A percentile compares a stretch with the other conserved stretches of the same genome.
These are phyloP conservation scores for Miichthys miiuy DNA, from an alignment of 2,797 vertebrate species.

Conservation along the genomic window DNA sequence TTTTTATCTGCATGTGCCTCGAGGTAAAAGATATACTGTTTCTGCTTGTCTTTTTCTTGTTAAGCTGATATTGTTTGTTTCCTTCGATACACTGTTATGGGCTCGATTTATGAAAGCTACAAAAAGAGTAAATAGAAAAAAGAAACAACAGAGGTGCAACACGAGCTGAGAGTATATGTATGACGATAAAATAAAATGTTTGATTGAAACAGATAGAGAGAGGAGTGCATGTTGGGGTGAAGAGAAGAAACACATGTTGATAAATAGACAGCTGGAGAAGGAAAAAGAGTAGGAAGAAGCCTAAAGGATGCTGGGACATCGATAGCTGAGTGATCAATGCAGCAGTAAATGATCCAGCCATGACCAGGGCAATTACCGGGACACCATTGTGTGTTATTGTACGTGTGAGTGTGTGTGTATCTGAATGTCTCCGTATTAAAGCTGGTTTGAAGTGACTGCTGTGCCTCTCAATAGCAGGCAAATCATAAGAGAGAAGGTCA, in stretches of 20 bases:
- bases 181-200: not conserved
- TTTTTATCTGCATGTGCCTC: not conserved
- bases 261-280: constrained; percentile 25
- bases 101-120: not conserved
- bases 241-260: constrained; percentile 37
- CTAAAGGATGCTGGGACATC: constrained; percentile 41
- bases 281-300: constrained; percentile 19
- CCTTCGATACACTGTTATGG: not conserved
- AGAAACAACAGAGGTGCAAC: not conserved
- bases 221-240: not conserved
- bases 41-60: not conserved
- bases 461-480: constrained; percentile 21
- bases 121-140: not conserved
- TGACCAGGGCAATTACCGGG: constrained; percentile 58
- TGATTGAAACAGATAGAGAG: constrained; percentile 13
- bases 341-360: constrained; percentile 48
- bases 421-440: constrained; percentile 4
- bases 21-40: not conserved
- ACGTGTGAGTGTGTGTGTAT: constrained; percentile 2
- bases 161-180: not conserved
- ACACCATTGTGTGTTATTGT: constrained; percentile 13
- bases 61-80: not conserved
- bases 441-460: not conserved
- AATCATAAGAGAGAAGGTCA: constrained; percentile 38
- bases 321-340: constrained; percentile 60